Evolutionary conservation across 2,113 vertebrate species (phyloP).

Genomic region (Microtus montanus): DNA sequence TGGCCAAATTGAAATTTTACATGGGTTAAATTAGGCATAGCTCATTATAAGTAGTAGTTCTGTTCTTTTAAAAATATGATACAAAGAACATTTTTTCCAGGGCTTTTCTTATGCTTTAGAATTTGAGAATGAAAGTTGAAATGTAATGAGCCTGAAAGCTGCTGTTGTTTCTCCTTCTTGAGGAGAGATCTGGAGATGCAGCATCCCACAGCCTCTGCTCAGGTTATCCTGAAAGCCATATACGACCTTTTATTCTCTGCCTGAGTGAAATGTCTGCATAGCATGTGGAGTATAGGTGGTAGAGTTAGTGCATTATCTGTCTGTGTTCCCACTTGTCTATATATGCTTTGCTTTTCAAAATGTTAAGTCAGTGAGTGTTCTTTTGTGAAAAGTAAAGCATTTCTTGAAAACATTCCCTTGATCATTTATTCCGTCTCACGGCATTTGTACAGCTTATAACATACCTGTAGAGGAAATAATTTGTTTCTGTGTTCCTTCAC

Average conservation of each 20-base stretch:
- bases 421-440: constrained; percentile 15
- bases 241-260: neutral
- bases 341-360: constrained; percentile 43
- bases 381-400: constrained; percentile 37
- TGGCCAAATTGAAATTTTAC: constrained; percentile 43
- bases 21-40: constrained; percentile 35
- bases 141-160: constrained; percentile 35
- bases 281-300: neutral
- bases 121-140: constrained; percentile 41
- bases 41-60: neutral
- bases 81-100: neutral
- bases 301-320: constrained; percentile 10
- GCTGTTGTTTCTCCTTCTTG: constrained; percentile 22
- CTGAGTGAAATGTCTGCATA: constrained; percentile 11
- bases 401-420: neutral
- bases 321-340: neutral
- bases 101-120: neutral
- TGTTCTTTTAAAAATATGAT: neutral
- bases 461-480: constrained; percentile 31
- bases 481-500: neutral
- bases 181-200: constrained; percentile 13
- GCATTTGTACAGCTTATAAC: constrained; percentile 24
- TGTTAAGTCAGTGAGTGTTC: neutral
- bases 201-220: neutral
- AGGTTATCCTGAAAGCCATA: constrained; percentile 33